A percentile compares a stretch with the other conserved stretches of the same genome.
Conservation (phyloP, 2,797 vertebrate species). For the Acrossocheilus wenchowensis region DNA sequence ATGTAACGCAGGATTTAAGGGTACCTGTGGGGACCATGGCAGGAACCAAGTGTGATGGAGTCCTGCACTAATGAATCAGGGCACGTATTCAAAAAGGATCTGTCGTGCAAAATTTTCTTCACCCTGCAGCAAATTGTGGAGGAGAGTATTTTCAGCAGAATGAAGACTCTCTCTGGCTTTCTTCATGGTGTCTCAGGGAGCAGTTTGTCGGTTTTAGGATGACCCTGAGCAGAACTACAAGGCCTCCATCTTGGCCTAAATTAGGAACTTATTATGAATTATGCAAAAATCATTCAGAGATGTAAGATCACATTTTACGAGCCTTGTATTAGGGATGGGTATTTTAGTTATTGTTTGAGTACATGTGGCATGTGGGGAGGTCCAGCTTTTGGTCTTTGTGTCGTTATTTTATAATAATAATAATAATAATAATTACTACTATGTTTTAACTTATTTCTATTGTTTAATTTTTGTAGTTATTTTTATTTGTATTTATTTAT, state of each 20-base stretch:
- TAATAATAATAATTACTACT: background rate
- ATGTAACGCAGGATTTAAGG: slow-evolving; percentile 45
- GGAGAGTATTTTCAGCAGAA: slow-evolving; percentile 20
- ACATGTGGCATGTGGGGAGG: background rate
- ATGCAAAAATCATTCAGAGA: background rate
- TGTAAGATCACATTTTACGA: slow-evolving; percentile 15
- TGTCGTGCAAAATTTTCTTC: slow-evolving; percentile 18
- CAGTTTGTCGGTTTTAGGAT: slow-evolving; percentile 3
- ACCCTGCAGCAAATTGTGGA: slow-evolving; percentile 27
- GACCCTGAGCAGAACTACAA: slow-evolving; percentile 6
- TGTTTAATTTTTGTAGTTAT: background rate
- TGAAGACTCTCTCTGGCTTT: slow-evolving; percentile 8
- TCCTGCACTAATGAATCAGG: slow-evolving; percentile 41
- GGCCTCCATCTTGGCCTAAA: slow-evolving; percentile 23
- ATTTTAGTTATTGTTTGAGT: background rate
- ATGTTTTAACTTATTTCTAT: background rate
- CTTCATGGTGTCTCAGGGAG: background rate
- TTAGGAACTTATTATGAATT: slow-evolving; percentile 34
- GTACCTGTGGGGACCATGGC: slow-evolving; percentile 41
- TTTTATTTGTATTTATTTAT: background rate
- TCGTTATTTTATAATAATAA: background rate
- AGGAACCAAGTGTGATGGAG: slow-evolving; percentile 44
- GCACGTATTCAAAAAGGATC: slow-evolving; percentile 47
- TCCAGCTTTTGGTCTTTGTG: background rate
- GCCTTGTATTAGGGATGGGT: background rate